Evolutionary conservation across 2,888 invertebrate genomes (phyloP), one percentile per base, ranked within the genome.

Genomic region (Idaea biselata): DNA sequence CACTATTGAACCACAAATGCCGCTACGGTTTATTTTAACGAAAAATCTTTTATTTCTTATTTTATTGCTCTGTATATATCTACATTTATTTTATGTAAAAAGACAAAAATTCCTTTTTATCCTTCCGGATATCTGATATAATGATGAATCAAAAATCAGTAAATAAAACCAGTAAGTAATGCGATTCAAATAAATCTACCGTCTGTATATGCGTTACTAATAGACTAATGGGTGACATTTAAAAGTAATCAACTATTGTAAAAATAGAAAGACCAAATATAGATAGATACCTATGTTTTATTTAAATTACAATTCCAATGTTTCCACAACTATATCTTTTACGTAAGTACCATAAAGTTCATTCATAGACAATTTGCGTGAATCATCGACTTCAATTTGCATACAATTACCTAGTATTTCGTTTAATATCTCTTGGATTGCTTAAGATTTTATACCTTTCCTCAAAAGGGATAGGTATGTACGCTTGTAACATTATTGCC

Each of bases 361-460:
- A 66, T 66, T 59, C 62, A 64, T 60, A 58, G 58, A 53, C 61
- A 18, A 14, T 56, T 18, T 55, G 55, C 18, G 56, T 56, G 56
- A 56, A 56, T 56, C 56, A 56, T 56, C 18, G 18, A 14, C 56
- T 18, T 56, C 18, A 17, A 18, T 56, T 56, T 56, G 18, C 56
- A 56, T 56, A 56, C 18, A 18, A 56, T 56, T 18, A 56, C 56
- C 44, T 14, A 44, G 14, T 44, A 44, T 44, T 44, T 44, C 44
- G 44, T 44, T 44, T 44, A 44, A 44, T 44, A 44, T 14, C 44
- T 44, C 44, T 44, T 6, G 3, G 7, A 44, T 44, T 44, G 44
- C 11, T 44, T 44, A 44, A 44, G 44, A 44, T 44, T 44, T 44
- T 44, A 44, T 44, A 44, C 44, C 44, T 44, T 44, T 44, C 44